A percentile compares a stretch with the other conserved stretches of the same genome.
Evolutionary conservation across 2,113 vertebrate species (phyloP).

Genomic region (Pteropus alecto): DNA sequence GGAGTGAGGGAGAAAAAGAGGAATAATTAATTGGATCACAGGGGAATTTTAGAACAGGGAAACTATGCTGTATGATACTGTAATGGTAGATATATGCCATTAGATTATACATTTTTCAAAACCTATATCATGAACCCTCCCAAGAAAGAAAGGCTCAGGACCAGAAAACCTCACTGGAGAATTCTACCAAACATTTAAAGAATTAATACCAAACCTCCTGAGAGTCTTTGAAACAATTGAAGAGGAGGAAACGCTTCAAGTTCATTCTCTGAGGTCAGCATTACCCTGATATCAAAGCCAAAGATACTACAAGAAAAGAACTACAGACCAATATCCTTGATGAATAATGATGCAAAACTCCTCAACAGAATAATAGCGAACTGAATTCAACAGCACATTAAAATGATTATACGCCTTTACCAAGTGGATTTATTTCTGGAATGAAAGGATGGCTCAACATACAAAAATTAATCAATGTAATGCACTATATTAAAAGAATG

Average conservation of each 20-base stretch:
- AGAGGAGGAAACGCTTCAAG: background rate
- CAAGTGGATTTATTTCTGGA: background rate
- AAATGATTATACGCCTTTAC: background rate
- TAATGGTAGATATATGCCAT: background rate
- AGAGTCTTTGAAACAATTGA: background rate
- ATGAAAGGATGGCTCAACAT: background rate
- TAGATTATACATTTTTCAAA: background rate
- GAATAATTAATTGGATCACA: background rate
- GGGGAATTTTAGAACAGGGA: background rate
- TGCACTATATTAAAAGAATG: background rate
- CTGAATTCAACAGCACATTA: background rate
- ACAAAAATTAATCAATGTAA: background rate
- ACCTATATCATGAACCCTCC: background rate
- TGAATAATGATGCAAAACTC: background rate
- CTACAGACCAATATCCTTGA: background rate
- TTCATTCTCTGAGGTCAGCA: background rate
- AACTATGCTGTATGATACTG: background rate
- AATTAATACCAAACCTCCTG: background rate
- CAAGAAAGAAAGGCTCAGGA: background rate
- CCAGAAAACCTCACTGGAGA: background rate
- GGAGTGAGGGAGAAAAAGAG: background rate
- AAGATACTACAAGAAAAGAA: background rate
- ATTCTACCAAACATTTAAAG: background rate
- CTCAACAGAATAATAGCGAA: background rate
- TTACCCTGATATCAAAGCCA: background rate